These are phyloP conservation scores for Pelosia muscerda DNA, from an alignment of 2,888 invertebrate genomes.

Conservation along the genomic window DNA sequence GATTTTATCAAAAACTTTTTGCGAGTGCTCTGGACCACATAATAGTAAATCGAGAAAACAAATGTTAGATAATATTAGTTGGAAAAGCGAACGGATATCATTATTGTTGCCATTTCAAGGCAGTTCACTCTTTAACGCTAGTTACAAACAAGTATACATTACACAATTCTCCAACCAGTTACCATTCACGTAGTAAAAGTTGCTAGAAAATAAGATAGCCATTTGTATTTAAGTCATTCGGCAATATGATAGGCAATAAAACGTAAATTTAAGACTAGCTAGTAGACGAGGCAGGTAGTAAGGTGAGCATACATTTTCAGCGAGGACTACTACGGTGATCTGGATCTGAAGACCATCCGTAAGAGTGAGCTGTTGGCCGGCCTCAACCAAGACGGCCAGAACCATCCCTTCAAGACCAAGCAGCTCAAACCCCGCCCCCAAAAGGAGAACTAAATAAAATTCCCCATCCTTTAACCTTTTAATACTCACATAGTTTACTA, in stretches of 20 bases:
- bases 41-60: conserved; percentile 58
- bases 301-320: conserved; percentile 89
- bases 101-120: conserved; percentile 80
- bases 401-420: conserved; percentile 77
- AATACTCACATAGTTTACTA: conserved; percentile 80
- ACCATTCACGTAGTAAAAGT: conserved; percentile 73
- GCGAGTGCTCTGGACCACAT: conserved; percentile 59
- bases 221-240: conserved; percentile 56
- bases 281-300: conserved; percentile 78
- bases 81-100: conserved; percentile 78
- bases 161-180: conserved; percentile 77
- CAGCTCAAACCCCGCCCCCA: conserved; percentile 86
- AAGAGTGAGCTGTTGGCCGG: conserved; percentile 97
- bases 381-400: conserved; percentile 88
- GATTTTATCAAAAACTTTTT: conserved; percentile 53
- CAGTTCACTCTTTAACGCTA: conserved; percentile 74
- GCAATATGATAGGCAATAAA: conserved; percentile 48
- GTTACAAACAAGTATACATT: conserved; percentile 73
- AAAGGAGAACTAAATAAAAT: conserved; percentile 81
- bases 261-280: conserved; percentile 64
- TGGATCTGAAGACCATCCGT: conserved; percentile 97
- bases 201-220: conserved; percentile 72
- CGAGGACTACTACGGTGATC: conserved; percentile 98
- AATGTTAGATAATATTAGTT: conserved; percentile 68
- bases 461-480: conserved; percentile 70